Percentiles rank a stretch among this genome's conserved stretches.
Evolutionary conservation across 2,888 invertebrate genomes (phyloP).

Genomic region (Drosophila sordidapex): DNA sequence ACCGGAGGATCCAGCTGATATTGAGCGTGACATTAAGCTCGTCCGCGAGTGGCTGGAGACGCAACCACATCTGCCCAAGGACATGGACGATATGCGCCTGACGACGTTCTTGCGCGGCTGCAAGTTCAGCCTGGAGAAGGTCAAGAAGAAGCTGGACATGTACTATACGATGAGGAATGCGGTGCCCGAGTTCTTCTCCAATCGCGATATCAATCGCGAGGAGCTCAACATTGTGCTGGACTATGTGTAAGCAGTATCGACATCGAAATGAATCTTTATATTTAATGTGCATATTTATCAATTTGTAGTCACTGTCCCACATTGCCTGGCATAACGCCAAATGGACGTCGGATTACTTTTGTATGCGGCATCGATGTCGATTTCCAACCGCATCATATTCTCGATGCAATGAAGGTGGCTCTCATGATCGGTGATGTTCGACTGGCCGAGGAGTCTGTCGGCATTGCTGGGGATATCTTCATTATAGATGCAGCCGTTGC

Average conservation of each 20-base stretch:
- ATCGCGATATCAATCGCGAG: slow-evolving; percentile 90
- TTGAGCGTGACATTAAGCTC: slow-evolving; percentile 87
- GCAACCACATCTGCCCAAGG: slow-evolving; percentile 88
- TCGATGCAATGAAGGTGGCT: slow-evolving; percentile 92
- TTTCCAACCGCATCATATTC: slow-evolving; percentile 89
- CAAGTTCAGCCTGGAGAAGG: slow-evolving; percentile 94
- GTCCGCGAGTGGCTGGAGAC: slow-evolving; percentile 90
- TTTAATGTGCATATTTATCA: neutral
- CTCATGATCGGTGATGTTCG: slow-evolving; percentile 94
- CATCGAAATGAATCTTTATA: neutral
- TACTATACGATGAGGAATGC: slow-evolving; percentile 94
- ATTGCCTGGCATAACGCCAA: slow-evolving; percentile 92
- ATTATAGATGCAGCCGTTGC: slow-evolving; percentile 92
- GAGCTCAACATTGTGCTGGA: slow-evolving; percentile 90
- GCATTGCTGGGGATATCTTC: slow-evolving; percentile 94
- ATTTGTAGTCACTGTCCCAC: slow-evolving; percentile 90
- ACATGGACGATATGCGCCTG: slow-evolving; percentile 90
- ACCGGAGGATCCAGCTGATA: slow-evolving; percentile 86
- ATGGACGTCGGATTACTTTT: slow-evolving; percentile 91
- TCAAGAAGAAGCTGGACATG: slow-evolving; percentile 94
- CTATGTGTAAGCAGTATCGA: slow-evolving; percentile 87
- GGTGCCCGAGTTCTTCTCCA: slow-evolving; percentile 92
- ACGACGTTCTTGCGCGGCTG: slow-evolving; percentile 93
- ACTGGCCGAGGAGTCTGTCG: slow-evolving; percentile 90
- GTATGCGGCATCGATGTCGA: slow-evolving; percentile 91